A percentile compares a stretch with the other conserved stretches of the same genome.
phyloP scores from a whole-genome alignment of 2,113 vertebrate species.

The Cololabis saira region DNA sequence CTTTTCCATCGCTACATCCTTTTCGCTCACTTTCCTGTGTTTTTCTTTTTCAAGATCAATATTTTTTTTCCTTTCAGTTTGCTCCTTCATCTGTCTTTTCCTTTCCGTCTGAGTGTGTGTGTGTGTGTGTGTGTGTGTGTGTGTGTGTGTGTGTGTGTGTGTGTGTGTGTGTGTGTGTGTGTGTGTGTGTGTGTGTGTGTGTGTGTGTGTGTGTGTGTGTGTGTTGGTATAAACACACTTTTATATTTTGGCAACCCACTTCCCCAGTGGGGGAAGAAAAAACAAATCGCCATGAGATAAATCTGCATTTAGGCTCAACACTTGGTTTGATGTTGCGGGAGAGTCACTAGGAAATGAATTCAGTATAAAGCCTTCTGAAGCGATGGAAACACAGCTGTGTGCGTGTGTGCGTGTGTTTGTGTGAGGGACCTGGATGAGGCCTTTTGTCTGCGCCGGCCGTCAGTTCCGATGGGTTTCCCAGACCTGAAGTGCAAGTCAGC shows the following conservation, averaged over 20 bases:
- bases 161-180: not conserved
- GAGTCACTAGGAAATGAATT: slow-evolving; percentile 11
- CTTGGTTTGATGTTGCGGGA: not conserved
- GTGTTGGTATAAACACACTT: not conserved
- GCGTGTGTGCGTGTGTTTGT: too few relatives aligned
- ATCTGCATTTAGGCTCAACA: slow-evolving; percentile 3
- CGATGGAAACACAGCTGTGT: slow-evolving; percentile 8
- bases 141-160: not conserved
- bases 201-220: not conserved
- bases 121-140: not conserved
- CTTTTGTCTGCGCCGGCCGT: slow-evolving; percentile 42
- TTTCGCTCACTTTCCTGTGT: not conserved
- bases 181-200: not conserved
- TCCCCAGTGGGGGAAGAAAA: not conserved
- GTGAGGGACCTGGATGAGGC: slow-evolving; percentile 6
- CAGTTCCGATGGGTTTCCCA: slow-evolving; percentile 63
- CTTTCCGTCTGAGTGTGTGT: not conserved
- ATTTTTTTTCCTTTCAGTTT: not conserved
- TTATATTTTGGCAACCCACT: not conserved
- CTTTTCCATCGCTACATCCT: not conserved
- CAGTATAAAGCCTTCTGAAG: not conserved
- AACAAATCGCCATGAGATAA: not conserved
- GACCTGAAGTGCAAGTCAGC: slow-evolving; percentile 31
- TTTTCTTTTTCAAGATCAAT: not conserved
- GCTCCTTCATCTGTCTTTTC: not conserved